phyloP scores from a whole-genome alignment of 1,140 invertebrate genomes.

The Mylabris phalerata region DNA sequence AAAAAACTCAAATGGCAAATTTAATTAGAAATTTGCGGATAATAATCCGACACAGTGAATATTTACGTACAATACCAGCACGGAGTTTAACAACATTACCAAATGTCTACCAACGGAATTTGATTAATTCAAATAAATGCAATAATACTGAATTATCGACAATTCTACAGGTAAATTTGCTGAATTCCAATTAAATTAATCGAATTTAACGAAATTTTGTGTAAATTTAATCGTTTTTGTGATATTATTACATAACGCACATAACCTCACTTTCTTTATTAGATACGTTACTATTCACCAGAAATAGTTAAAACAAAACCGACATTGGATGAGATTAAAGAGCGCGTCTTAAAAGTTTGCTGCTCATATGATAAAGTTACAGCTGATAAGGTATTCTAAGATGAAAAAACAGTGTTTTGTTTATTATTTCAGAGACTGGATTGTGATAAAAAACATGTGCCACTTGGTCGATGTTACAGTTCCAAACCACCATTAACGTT shows the following conservation, averaged over 20 bases:
- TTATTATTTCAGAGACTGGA: constrained; percentile 58
- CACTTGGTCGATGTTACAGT: constrained; percentile 63
- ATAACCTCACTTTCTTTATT: constrained; percentile 31
- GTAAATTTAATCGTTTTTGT: not conserved
- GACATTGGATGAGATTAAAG: constrained; percentile 53
- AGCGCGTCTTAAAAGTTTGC: constrained; percentile 71
- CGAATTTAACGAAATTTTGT: not conserved
- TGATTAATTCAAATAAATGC: not conserved
- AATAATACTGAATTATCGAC: not conserved
- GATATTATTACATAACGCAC: constrained; percentile 30
- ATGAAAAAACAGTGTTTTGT: constrained; percentile 33
- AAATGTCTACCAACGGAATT: not conserved
- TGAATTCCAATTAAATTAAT: not conserved
- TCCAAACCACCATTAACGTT: constrained; percentile 65
- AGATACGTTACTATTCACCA: constrained; percentile 36
- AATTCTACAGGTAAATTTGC: not conserved
- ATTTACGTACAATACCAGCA: not conserved
- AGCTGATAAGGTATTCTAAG: constrained; percentile 61
- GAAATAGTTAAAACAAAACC: constrained; percentile 37
- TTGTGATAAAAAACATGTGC: constrained; percentile 26
- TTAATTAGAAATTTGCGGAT: not conserved
- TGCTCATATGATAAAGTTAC: constrained; percentile 72
- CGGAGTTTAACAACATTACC: not conserved
- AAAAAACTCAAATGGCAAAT: not conserved
- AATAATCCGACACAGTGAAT: not conserved